These are phyloP conservation scores for Pachycephus smyrnensis DNA, from an alignment of 2,888 invertebrate genomes.

Conservation along the genomic window DNA sequence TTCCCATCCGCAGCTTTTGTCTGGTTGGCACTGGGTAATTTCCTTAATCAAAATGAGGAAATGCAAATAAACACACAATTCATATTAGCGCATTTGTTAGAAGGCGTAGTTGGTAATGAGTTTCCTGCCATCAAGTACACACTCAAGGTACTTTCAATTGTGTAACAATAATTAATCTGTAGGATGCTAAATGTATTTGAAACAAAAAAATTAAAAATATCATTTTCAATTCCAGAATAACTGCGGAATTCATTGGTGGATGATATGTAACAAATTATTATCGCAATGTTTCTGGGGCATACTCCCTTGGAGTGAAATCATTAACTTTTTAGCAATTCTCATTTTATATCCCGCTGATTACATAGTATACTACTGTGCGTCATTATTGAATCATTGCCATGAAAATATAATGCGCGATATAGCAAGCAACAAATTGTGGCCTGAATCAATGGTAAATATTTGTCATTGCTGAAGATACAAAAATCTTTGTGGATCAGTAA, in stretches of 20 bases:
- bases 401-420: slow-evolving; percentile 48
- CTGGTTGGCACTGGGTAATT: slow-evolving; percentile 54
- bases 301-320: slow-evolving; percentile 59
- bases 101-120: slow-evolving; percentile 54
- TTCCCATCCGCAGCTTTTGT: slow-evolving; percentile 58
- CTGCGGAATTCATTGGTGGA: slow-evolving; percentile 61
- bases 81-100: slow-evolving; percentile 56
- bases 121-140: slow-evolving; percentile 53
- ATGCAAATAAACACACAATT: slow-evolving; percentile 52
- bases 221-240: slow-evolving; percentile 42
- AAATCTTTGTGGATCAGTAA: background rate
- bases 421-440: slow-evolving; percentile 55
- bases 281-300: slow-evolving; percentile 60
- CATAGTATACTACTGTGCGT: slow-evolving; percentile 59
- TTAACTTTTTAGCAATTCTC: slow-evolving; percentile 57
- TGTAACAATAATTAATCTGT: background rate
- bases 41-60: slow-evolving; percentile 48
- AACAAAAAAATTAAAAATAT: background rate
- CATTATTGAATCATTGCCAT: slow-evolving; percentile 55
- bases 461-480: background rate
- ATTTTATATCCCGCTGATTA: slow-evolving; percentile 61
- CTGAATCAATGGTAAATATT: slow-evolving; percentile 55
- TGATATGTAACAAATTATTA: slow-evolving; percentile 56
- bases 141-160: slow-evolving; percentile 48
- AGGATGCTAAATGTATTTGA: background rate